phyloP scores from a whole-genome alignment of 2,888 invertebrate species.

The Sesia bembeciformis region DNA sequence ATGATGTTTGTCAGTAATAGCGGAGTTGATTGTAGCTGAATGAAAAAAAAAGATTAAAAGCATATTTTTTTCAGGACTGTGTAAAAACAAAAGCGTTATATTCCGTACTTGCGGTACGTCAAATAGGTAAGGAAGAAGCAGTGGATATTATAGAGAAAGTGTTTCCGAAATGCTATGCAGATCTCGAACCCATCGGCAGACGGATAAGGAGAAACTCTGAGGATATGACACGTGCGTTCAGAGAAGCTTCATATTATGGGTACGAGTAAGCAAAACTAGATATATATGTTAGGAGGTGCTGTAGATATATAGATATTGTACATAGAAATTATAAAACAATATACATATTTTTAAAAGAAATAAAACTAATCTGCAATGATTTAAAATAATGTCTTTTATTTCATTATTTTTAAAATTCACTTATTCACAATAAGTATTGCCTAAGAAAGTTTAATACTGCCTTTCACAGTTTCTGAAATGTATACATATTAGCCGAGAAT shows the following conservation, averaged over 20 bases:
- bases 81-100: constrained; percentile 90
- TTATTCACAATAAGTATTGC: constrained; percentile 41
- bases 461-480: constrained; percentile 12
- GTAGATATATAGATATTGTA: constrained; percentile 5
- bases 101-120: constrained; percentile 87
- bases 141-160: constrained; percentile 87
- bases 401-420: constrained; percentile 41
- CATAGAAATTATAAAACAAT: constrained; percentile 11
- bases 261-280: constrained; percentile 66
- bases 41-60: too few relatives aligned
- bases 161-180: constrained; percentile 92
- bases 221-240: constrained; percentile 84
- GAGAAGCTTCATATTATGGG: constrained; percentile 85
- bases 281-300: background rate
- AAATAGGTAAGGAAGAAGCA: constrained; percentile 82
- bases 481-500: too few relatives aligned
- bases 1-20: too few relatives aligned
- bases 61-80: constrained; percentile 77
- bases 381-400: constrained; percentile 74
- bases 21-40: too few relatives aligned
- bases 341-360: constrained; percentile 23
- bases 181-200: constrained; percentile 93
- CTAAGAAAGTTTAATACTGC: constrained; percentile 46
- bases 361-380: constrained; percentile 39
- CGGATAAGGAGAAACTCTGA: constrained; percentile 82